These are phyloP conservation scores for Thera obeliscata DNA, from an alignment of 2,888 invertebrate species.

Conservation along the genomic window DNA sequence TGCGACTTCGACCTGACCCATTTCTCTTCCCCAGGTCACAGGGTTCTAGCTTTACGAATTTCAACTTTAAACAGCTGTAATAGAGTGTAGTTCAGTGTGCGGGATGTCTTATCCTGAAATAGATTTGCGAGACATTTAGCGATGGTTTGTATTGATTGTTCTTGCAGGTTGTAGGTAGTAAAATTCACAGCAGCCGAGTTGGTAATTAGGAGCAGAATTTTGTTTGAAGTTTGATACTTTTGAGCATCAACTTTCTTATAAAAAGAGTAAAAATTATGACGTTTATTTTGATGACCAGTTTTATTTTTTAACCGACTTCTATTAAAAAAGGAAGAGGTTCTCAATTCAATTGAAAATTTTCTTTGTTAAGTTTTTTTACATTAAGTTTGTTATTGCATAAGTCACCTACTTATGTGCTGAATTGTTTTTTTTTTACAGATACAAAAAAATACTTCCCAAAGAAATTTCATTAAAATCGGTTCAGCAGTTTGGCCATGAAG, in stretches of 20 bases:
- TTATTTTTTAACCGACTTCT: too few species aligned
- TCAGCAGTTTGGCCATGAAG: too few species aligned
- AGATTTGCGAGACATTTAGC: conserved; percentile 66
- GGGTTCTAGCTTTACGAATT: conserved; percentile 33
- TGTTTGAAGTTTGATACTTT: conserved; percentile 14
- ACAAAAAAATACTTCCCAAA: too few species aligned
- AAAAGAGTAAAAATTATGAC: neutral
- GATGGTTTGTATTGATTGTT: conserved; percentile 63
- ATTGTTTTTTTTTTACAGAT: too few species aligned
- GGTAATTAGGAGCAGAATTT: conserved; percentile 14
- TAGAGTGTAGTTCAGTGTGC: conserved; percentile 40
- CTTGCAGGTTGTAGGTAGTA: conserved; percentile 49
- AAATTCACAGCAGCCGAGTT: conserved; percentile 35
- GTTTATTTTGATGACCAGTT: neutral
- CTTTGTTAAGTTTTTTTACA: too few species aligned
- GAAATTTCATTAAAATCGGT: too few species aligned
- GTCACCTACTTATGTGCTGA: too few species aligned
- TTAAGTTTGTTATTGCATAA: too few species aligned
- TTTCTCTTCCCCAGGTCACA: conserved; percentile 68
- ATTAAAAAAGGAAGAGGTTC: too few species aligned
- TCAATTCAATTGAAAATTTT: too few species aligned
- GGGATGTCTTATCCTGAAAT: conserved; percentile 54
- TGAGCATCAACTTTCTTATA: neutral
- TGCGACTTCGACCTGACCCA: conserved; percentile 72
- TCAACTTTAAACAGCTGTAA: conserved; percentile 32